A percentile compares a stretch with the other conserved stretches of the same genome.
phyloP scores from a whole-genome alignment of 2,113 vertebrate genomes.

The Carollia perspicillata region DNA sequence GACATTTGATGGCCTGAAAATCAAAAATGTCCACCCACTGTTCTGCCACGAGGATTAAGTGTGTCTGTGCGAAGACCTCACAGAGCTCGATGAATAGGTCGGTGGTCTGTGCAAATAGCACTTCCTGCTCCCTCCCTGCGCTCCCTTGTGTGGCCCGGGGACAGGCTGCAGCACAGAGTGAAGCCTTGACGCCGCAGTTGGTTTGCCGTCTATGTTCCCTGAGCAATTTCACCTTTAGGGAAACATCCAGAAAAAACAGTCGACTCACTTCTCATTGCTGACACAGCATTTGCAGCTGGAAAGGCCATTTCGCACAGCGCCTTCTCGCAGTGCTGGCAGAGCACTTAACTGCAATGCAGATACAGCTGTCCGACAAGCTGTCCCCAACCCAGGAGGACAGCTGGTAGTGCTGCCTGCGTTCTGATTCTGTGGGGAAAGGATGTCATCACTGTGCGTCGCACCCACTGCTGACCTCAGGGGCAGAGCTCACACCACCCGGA shows the following conservation, averaged over 20 bases:
- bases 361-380: not conserved
- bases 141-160: rapidly evolving
- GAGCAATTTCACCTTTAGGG: not conserved
- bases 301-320: not conserved
- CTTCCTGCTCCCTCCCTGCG: not conserved
- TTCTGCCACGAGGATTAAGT: not conserved
- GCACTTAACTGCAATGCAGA: not conserved
- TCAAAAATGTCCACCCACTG: not conserved
- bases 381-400: not conserved
- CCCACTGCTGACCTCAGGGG: not conserved
- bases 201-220: not conserved
- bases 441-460: too few relatives aligned
- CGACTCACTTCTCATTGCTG: not conserved
- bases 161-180: rapidly evolving
- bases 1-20: not conserved
- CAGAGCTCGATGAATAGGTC: not conserved
- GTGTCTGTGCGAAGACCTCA: not conserved
- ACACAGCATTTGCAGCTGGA: not conserved
- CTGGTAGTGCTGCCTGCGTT: not conserved
- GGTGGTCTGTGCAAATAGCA: rapidly evolving
- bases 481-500: not conserved
- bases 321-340: not conserved
- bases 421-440: not conserved
- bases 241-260: not conserved
- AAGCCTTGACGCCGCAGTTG: not conserved